phyloP scores from a whole-genome alignment of 2,888 invertebrate genomes.

The Acrobeloides nanus region DNA sequence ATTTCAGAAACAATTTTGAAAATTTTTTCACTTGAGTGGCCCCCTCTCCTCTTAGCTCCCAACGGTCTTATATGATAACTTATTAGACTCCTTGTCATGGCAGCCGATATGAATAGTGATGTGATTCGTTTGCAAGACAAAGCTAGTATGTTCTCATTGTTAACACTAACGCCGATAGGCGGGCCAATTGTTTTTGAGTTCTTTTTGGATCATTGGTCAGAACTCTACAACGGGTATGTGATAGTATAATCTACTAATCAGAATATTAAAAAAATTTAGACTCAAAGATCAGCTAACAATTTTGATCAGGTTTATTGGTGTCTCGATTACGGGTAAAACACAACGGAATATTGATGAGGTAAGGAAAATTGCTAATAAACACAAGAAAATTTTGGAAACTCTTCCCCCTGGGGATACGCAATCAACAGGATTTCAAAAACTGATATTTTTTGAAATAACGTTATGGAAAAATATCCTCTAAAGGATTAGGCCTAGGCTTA shows the following conservation, averaged over 20 bases:
- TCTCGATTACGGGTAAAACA: conserved; percentile 25
- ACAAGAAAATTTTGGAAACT: neutral
- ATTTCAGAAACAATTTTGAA: neutral
- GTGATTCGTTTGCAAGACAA: conserved; percentile 44
- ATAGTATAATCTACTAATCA: neutral
- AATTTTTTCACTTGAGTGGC: no score
- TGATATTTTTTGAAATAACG: no score
- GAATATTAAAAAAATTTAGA: conserved; percentile 19
- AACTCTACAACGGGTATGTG: conserved; percentile 34
- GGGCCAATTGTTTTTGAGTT: conserved; percentile 37
- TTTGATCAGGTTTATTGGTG: conserved; percentile 21
- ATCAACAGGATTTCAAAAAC: no score
- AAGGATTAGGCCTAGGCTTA: no score
- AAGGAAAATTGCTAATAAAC: neutral
- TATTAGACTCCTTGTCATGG: conserved; percentile 33
- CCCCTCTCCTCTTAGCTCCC: no score
- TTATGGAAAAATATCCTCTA: no score
- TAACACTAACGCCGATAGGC: conserved; percentile 28
- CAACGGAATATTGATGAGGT: conserved; percentile 25
- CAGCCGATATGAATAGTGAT: conserved; percentile 33
- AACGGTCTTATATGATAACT: no score
- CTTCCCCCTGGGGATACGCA: no score
- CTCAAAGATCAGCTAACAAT: conserved; percentile 33
- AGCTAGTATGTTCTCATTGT: conserved; percentile 31
- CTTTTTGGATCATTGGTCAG: conserved; percentile 41